Evolutionary conservation across 2,797 vertebrate genomes (phyloP).

Genomic region (Semaprochilodus insignis): DNA sequence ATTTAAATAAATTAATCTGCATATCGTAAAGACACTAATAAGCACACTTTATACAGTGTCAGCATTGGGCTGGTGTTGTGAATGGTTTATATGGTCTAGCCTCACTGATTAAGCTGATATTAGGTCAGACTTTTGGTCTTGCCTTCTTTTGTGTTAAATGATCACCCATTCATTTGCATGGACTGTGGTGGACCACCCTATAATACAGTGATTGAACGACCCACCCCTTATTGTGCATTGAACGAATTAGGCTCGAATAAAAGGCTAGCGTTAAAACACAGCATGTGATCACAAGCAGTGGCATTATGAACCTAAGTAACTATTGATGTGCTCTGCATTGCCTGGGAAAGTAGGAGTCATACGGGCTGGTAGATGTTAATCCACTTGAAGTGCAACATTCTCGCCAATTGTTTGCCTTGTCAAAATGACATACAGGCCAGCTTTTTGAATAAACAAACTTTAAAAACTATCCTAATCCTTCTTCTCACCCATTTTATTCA

Average conservation of each 20-base stretch:
- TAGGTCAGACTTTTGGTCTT: slow-evolving; percentile 34
- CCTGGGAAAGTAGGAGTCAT: background rate
- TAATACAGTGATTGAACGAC: slow-evolving; percentile 16
- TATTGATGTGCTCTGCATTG: slow-evolving; percentile 12
- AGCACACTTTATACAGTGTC: background rate
- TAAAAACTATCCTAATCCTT: background rate
- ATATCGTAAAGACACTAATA: background rate
- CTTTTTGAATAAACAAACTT: slow-evolving; percentile 6
- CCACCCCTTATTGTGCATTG: slow-evolving; percentile 28
- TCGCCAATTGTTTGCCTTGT: slow-evolving; percentile 20
- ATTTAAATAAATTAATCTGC: background rate
- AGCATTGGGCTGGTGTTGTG: slow-evolving; percentile 7
- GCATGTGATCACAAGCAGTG: slow-evolving; percentile 39
- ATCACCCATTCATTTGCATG: slow-evolving; percentile 49
- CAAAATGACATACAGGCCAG: background rate
- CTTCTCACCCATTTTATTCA: background rate
- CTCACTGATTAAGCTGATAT: slow-evolving; percentile 23
- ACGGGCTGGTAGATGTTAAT: slow-evolving; percentile 8
- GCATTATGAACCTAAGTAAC: slow-evolving; percentile 30
- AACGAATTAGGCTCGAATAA: slow-evolving; percentile 26
- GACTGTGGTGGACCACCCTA: slow-evolving; percentile 6
- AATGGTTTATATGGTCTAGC: slow-evolving; percentile 13
- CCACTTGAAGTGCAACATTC: background rate
- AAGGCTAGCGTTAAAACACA: slow-evolving; percentile 28
- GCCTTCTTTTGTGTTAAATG: slow-evolving; percentile 48